phyloP scores from a whole-genome alignment of 2,888 invertebrate species.

The Kryphioiulus occultus region DNA sequence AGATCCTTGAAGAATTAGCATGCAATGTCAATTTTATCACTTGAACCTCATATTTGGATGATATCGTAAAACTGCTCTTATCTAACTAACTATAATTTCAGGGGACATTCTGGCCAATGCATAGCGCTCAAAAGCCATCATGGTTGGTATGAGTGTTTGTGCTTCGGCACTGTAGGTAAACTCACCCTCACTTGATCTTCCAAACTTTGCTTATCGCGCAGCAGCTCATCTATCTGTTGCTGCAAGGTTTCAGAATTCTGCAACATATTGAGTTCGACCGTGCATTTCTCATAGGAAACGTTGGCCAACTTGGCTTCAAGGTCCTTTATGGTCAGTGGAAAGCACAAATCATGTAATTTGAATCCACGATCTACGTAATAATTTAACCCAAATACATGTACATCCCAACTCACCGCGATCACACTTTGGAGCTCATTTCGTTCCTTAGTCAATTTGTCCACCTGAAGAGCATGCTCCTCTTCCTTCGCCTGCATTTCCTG shows the following conservation, averaged over 20 bases:
- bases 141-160: background rate
- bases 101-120: background rate
- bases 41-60: background rate
- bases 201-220: background rate
- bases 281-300: constrained; percentile 41
- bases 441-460: background rate
- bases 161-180: background rate
- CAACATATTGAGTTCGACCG: constrained; percentile 14
- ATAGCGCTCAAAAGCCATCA: background rate
- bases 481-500: constrained; percentile 37
- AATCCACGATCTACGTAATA: background rate
- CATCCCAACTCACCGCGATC: constrained; percentile 19
- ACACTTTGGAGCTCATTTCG: constrained; percentile 8
- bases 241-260: constrained; percentile 39
- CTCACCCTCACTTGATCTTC: constrained; percentile 27
- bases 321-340: constrained; percentile 33
- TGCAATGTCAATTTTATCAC: background rate
- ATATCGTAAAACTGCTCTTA: background rate
- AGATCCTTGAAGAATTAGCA: constrained; percentile 39
- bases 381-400: background rate
- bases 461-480: constrained; percentile 8
- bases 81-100: background rate
- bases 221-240: constrained; percentile 10
- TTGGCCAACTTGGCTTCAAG: constrained; percentile 46
- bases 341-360: background rate